Evolutionary conservation across 2,888 invertebrate genomes (phyloP), one percentile per base, ranked within the genome.

Genomic region (Isotomurus palustris): DNA sequence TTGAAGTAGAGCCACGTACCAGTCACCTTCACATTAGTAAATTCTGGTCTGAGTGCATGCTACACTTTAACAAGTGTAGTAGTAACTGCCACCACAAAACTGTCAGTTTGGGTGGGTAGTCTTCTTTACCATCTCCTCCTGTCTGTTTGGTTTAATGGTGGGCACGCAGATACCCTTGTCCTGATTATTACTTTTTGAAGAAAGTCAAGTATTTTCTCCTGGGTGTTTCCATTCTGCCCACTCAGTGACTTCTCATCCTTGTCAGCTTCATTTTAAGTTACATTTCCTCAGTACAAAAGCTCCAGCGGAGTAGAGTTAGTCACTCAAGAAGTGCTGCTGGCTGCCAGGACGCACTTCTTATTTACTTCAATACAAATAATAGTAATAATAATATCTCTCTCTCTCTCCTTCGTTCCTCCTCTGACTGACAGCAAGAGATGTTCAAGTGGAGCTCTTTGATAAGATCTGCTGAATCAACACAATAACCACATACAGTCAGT

Each of bases 21-120:
- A 57, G 56, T 57, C 56, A 57, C 56, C 45, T 57, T 52, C 52
- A 51, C 56, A 57, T 57, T 57, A 57, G 35, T 36, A 17, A 43
- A 43, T 8, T 22, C 43, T 14, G 6, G 21, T 12, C 19, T 32
- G 32, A 32, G 32, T 14, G 8, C n/a, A n/a, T n/a, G n/a, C n/a
- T n/a, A n/a, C n/a, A n/a, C n/a, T n/a, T n/a, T n/a, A n/a, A n/a
- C n/a, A n/a, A n/a, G n/a, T n/a, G n/a, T n/a, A n/a, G n/a, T n/a
- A n/a, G n/a, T n/a, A n/a, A n/a, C n/a, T n/a, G n/a, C n/a, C n/a
- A n/a, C n/a, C n/a, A n/a, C n/a, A n/a, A n/a, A n/a, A n/a, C n/a
- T n/a, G n/a, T n/a, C n/a, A n/a, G n/a, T n/a, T n/a, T n/a, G n/a
- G n/a, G n/a, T n/a, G n/a, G n/a, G n/a, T n/a, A n/a, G n/a, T n/a